Evolutionary conservation across 2,113 vertebrate genomes (phyloP).

Genomic region (Girardinichthys multiradiatus): DNA sequence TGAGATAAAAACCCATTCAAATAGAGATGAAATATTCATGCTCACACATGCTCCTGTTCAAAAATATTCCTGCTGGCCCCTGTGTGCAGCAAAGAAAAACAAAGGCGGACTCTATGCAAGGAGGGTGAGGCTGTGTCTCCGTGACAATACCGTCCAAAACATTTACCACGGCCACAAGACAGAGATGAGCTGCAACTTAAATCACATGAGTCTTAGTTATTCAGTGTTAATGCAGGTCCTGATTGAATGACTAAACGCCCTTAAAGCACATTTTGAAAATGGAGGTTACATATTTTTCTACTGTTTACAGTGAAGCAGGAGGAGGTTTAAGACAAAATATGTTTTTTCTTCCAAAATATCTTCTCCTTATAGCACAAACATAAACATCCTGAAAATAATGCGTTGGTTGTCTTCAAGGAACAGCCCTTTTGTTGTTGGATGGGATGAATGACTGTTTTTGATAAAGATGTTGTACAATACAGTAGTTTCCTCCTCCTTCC

Average conservation of each 20-base stretch:
- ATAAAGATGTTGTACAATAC: too few relatives aligned
- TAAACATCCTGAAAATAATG: too few relatives aligned
- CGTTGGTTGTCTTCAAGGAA: too few relatives aligned
- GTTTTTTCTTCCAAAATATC: too few relatives aligned
- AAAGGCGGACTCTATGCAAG: neutral
- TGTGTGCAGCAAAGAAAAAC: conserved; percentile 20
- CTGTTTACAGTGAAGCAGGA: neutral
- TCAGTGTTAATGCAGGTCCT: neutral
- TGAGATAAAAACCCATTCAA: conserved; percentile 12
- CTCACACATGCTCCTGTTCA: neutral
- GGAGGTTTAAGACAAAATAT: too few relatives aligned
- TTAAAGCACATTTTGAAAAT: neutral
- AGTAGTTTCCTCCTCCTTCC: neutral
- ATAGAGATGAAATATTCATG: conserved; percentile 31
- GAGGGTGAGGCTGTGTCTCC: conserved; percentile 14
- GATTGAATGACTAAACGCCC: neutral
- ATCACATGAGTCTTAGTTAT: neutral
- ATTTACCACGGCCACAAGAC: neutral
- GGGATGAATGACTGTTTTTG: too few relatives aligned
- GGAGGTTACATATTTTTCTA: neutral
- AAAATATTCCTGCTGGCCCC: conserved; percentile 19
- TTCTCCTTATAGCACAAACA: too few relatives aligned
- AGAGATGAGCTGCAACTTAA: neutral
- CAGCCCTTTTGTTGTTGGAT: too few relatives aligned
- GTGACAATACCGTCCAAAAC: conserved; percentile 13